Evolutionary conservation across 2,888 invertebrate genomes (phyloP), one percentile per base, ranked within the genome.

Genomic region (Drosophila neoperkinsi): DNA sequence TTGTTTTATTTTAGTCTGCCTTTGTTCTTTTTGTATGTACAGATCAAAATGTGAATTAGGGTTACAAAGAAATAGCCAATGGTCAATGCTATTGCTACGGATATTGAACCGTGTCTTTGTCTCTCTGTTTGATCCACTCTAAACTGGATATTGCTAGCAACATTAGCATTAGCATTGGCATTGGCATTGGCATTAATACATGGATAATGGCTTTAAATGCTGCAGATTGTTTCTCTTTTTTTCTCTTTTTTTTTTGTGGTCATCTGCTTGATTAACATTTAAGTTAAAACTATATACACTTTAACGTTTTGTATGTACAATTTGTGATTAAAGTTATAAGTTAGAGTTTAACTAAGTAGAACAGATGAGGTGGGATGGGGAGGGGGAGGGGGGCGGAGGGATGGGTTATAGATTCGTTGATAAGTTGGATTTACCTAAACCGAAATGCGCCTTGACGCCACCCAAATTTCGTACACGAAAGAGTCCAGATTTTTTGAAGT

Each of bases 381-480:
- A 7, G 13, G 28, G 25, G 25, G 1, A 11, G 25, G 11, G 11
- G 16, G 28, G 5, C 30, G 30, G 18, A 11, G 36, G 38, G 36
- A 34, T 38, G 21, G 41, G 53, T 30, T 68, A 58, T 58, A 65
- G 62, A 56, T 64, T 59, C 52, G 63, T 51, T 56, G 57, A 61
- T 10, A 1, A 6, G 49, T 16, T 73, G 80, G 81, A 90, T 95
- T 96, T 95, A 97, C 97, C 97, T 94, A 97, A 95, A 94, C 97
- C 97, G 93, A 97, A 96, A 94, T 97, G 97, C 92, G 97, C 97
- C 94, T 97, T 97, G 93, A 97, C 94, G 88, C 97, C 97, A 93
- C 98, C 98, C 90, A 98, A 96, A 94, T 97, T 97, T 94, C 97
- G 95, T 91, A 98, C 96, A 92, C 98, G 96, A 95, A 98, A 97